These are phyloP conservation scores for Cephalopholis sonnerati DNA, from an alignment of 2,113 vertebrate genomes.

Conservation along the genomic window DNA sequence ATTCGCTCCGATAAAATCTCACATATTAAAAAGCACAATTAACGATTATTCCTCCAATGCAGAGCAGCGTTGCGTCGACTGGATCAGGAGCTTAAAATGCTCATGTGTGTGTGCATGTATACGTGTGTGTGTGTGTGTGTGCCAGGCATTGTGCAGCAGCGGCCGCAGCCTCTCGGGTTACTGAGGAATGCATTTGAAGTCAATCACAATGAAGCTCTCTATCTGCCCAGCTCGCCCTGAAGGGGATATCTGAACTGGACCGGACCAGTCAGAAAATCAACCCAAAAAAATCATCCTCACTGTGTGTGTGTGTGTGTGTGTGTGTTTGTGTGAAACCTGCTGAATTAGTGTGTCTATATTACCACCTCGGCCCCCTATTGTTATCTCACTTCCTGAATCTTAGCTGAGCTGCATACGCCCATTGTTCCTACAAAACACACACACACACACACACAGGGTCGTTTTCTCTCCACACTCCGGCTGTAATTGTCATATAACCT, in stretches of 20 bases:
- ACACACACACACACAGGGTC: neutral
- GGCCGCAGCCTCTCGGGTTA: conserved; percentile 66
- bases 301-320: conserved; percentile 28
- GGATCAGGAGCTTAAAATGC: conserved; percentile 25
- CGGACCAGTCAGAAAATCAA: conserved; percentile 36
- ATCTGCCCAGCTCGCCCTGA: conserved; percentile 55
- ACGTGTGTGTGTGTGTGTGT: conserved; percentile 36
- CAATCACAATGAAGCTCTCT: conserved; percentile 71
- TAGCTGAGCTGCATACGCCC: conserved; percentile 33
- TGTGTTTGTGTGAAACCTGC: conserved; percentile 19
- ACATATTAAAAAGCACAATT: conserved; percentile 70
- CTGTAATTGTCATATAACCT: conserved; percentile 17
- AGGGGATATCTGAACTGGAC: conserved; percentile 58
- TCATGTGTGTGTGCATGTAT: conserved; percentile 12
- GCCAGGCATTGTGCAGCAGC: conserved; percentile 52
- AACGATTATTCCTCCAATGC: conserved; percentile 62
- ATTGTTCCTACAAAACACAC: conserved; percentile 51
- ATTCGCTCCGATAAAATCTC: conserved; percentile 62
- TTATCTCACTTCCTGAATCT: conserved; percentile 66
- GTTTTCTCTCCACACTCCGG: neutral
- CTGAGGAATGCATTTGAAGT: conserved; percentile 79
- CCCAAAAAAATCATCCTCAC: conserved; percentile 18
- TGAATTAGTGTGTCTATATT: conserved; percentile 27
- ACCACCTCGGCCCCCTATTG: conserved; percentile 36
- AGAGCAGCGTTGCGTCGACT: conserved; percentile 27